These are phyloP conservation scores for Myathropa florea DNA, from an alignment of 2,888 invertebrate genomes.

Conservation along the genomic window DNA sequence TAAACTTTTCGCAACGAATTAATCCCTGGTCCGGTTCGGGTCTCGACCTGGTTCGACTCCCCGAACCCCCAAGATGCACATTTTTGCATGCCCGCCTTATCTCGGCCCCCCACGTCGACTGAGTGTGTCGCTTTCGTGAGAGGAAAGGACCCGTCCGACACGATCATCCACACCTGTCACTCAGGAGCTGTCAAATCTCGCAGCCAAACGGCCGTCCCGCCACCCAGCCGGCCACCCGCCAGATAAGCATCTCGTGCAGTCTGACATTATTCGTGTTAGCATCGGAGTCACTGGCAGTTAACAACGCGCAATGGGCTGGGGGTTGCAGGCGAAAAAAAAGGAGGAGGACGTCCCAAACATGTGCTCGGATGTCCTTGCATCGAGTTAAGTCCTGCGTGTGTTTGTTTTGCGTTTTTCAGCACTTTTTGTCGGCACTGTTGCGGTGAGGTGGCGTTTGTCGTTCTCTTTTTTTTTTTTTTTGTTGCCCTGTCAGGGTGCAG, in stretches of 20 bases:
- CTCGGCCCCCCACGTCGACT: background rate
- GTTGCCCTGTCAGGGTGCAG: background rate
- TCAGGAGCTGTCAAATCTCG: slow-evolving; percentile 62
- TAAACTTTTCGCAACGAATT: slow-evolving; percentile 11
- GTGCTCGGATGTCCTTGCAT: slow-evolving; percentile 44
- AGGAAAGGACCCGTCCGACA: slow-evolving; percentile 22
- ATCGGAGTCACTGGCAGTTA: slow-evolving; percentile 44
- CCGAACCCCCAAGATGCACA: slow-evolving; percentile 31
- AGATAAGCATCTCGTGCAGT: slow-evolving; percentile 67
- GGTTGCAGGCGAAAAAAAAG: slow-evolving; percentile 5
- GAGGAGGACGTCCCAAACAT: background rate
- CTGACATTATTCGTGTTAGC: slow-evolving; percentile 63
- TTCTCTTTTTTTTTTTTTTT: slow-evolving; percentile 23
- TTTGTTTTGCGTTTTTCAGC: slow-evolving; percentile 45
- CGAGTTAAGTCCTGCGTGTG: slow-evolving; percentile 38
- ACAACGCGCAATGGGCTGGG: background rate
- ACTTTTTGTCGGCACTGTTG: slow-evolving; percentile 50
- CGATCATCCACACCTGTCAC: slow-evolving; percentile 60
- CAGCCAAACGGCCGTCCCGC: background rate
- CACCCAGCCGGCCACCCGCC: background rate
- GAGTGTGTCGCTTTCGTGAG: background rate
- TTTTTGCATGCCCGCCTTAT: slow-evolving; percentile 8
- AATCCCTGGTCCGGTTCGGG: background rate
- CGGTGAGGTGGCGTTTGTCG: slow-evolving; percentile 35
- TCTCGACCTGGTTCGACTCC: background rate